phyloP scores from a whole-genome alignment of 2,888 invertebrate species.

The Harpagoxenus sublaevis region DNA sequence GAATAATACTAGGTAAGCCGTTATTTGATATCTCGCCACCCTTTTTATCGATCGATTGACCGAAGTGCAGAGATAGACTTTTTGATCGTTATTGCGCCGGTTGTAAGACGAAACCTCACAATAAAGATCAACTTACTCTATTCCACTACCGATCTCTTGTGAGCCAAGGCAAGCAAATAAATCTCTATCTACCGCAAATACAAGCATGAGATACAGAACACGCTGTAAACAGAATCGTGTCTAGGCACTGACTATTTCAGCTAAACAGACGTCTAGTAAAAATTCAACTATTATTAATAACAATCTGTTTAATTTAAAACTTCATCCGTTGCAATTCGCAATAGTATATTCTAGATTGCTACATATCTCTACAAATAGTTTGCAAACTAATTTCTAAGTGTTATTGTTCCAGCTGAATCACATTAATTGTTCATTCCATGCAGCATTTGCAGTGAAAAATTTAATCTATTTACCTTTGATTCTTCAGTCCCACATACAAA shows the following conservation, averaged over 20 bases:
- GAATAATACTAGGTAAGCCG: constrained; percentile 65
- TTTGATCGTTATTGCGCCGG: constrained; percentile 37
- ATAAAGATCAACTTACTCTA: constrained; percentile 68
- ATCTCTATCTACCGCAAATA: constrained; percentile 45
- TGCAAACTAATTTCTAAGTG: not conserved
- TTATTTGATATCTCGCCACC: constrained; percentile 72
- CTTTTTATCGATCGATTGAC: constrained; percentile 79
- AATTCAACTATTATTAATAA: not conserved
- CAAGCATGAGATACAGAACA: constrained; percentile 54
- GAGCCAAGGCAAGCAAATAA: constrained; percentile 33
- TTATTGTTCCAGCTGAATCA: not conserved
- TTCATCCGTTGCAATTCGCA: not conserved
- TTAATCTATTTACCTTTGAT: constrained; percentile 21
- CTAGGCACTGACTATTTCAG: not conserved
- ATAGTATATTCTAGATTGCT: not conserved
- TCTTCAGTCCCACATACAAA: not conserved
- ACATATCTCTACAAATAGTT: not conserved
- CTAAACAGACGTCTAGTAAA: constrained; percentile 4
- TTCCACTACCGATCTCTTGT: constrained; percentile 42
- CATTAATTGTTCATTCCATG: constrained; percentile 58
- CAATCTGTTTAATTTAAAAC: not conserved
- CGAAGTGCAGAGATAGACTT: constrained; percentile 61
- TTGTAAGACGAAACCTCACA: constrained; percentile 57
- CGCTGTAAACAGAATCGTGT: constrained; percentile 26
- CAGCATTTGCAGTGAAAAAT: constrained; percentile 34